Evolutionary conservation across 2,113 vertebrate genomes (phyloP).

Genomic region (Chloropsis hardwickii): DNA sequence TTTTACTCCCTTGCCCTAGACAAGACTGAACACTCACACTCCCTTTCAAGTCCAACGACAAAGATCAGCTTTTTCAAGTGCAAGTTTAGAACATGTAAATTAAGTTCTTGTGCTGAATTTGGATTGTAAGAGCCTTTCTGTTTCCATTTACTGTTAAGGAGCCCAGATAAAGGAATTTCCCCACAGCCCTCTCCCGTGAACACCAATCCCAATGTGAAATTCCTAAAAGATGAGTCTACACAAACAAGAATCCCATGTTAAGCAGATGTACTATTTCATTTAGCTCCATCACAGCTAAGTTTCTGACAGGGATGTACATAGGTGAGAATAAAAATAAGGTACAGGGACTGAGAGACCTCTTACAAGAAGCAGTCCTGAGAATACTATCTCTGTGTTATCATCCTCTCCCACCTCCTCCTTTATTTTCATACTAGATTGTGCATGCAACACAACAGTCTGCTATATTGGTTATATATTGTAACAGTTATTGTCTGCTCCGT

Average conservation of each 20-base stretch:
- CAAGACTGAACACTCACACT: background rate
- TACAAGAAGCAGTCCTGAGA: background rate
- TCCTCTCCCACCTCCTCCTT: background rate
- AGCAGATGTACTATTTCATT: background rate
- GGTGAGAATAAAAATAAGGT: background rate
- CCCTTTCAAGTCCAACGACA: background rate
- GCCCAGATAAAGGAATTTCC: background rate
- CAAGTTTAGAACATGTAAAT: background rate
- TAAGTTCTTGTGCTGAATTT: background rate
- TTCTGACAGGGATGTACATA: background rate
- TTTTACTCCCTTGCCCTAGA: background rate
- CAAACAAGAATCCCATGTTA: background rate
- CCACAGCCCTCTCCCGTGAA: background rate
- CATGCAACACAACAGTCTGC: background rate
- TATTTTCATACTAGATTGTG: background rate
- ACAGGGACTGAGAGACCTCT: background rate
- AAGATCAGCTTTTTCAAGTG: background rate
- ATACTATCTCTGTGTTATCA: background rate
- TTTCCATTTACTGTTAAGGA: background rate
- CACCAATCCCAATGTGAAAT: background rate
- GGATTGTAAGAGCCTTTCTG: background rate
- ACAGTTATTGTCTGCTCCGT: background rate
- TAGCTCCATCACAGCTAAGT: background rate
- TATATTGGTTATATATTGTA: background rate
- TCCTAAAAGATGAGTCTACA: background rate